Conservation (phyloP, 2,888 invertebrate species). For the Dryococelus australis region DNA sequence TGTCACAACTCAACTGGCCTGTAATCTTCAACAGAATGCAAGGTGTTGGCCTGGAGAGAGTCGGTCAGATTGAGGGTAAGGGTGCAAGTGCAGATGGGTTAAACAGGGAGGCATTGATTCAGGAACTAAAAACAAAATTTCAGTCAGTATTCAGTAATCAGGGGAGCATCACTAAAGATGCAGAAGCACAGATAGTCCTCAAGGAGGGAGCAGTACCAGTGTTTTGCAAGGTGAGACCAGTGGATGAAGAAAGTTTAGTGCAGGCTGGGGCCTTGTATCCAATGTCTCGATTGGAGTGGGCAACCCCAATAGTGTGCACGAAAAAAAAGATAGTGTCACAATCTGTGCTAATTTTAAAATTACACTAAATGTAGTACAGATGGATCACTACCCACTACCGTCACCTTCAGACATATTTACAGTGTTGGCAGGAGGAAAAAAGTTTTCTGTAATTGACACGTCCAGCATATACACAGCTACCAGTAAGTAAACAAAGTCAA, state of each 20-base stretch:
- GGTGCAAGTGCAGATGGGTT: no score
- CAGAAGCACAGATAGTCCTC: background rate
- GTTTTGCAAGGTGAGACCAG: background rate
- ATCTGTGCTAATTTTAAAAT: background rate
- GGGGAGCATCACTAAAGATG: background rate
- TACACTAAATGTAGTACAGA: background rate
- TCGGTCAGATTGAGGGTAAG: background rate
- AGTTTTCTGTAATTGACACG: background rate
- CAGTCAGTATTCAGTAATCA: background rate
- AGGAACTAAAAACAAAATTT: background rate
- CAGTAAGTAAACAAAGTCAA: background rate
- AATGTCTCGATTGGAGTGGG: background rate
- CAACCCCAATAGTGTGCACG: background rate
- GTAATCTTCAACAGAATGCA: background rate
- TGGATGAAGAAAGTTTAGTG: background rate
- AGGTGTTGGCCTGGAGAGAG: background rate
- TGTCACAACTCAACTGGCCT: background rate
- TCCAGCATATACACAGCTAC: background rate
- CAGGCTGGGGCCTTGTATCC: background rate
- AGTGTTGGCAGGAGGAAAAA: background rate
- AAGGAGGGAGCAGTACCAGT: background rate
- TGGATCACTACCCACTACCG: background rate
- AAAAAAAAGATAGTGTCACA: background rate
- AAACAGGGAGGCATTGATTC: background rate
- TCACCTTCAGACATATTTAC: background rate